Base-by-base conservation (phyloP, 2,113 vertebrate species). In the Rhegmatorhina hoffmannsi region DNA sequence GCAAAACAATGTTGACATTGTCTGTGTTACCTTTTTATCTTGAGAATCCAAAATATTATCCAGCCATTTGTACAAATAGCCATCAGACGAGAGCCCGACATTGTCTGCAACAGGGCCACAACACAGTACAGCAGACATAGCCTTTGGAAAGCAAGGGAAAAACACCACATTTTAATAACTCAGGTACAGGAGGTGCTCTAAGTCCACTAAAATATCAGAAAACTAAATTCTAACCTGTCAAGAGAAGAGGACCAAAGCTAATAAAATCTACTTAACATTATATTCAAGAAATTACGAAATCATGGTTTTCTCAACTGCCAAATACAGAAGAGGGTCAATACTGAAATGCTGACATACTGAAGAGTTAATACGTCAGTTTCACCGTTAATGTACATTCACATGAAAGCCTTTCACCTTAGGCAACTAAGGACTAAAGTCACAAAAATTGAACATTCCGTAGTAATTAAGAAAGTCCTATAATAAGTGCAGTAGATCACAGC, bases 11-110 rank as follows among this genome's bases (percentile, higher is more conserved):
- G 29, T 2, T 70, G 38, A 50, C 21, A 19, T 11, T 62, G 24
- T 6, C 40, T 44, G 17, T 52, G 72, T 98, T 97, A 99, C 99
- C 99, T 99, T 99, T 96, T 99, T 99, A 98, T 99, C 99, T 97
- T 99, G 98, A 78, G 99, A 99, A 97, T 99, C 99, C 98, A 99
- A 98, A 97, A 99, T 99, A 97, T 99, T 99, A 98, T 99, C 99
- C 89, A 99, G 96, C 99, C 99, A 99, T 97, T 99, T 99, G 98
- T 99, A 99, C 81, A 99, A 98, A 98, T 99, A 99, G 84, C 99
- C 99, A 95, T 99, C 99, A 70, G 99, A 99, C 58, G 99, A 99
- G 34, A 99, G 98, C 56, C 99, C 99, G 2, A 99, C 99, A 4
- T 99, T 99, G 97, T 99, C 99, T 91, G 99, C 99, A 89, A 99